Evolutionary conservation across 2,113 vertebrate species (phyloP).

Genomic region (Phrynosoma platyrhinos): DNA sequence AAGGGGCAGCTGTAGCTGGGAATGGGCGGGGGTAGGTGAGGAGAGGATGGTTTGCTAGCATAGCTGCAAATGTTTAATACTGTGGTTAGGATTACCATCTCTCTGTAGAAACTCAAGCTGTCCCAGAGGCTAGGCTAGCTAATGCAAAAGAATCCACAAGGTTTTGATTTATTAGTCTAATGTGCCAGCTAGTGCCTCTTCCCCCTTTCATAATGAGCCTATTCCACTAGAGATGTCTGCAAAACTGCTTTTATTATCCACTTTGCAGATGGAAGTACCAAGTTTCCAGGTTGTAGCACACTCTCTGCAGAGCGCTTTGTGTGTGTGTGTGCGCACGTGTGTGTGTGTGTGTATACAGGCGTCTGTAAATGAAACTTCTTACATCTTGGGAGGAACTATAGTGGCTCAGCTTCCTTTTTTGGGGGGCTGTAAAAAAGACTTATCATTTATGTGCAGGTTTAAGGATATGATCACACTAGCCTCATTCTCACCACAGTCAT

Average conservation of each 20-base stretch:
- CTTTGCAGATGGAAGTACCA: conserved; percentile 24
- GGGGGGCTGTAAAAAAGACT: background rate
- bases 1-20: background rate
- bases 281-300: conserved; percentile 2
- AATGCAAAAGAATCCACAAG: conserved; percentile 32
- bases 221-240: conserved; percentile 69
- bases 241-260: conserved; percentile 52
- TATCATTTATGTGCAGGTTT: background rate
- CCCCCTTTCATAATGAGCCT: conserved; percentile 59
- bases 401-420: background rate
- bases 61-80: background rate
- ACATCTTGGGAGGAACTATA: background rate
- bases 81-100: conserved; percentile 32
- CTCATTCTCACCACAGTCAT: too few species aligned
- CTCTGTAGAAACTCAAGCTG: background rate
- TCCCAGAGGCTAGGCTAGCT: conserved; percentile 39
- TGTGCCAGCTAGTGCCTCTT: conserved; percentile 65
- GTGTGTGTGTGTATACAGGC: background rate
- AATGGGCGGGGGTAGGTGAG: background rate
- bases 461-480: too few species aligned
- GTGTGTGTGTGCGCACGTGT: background rate
- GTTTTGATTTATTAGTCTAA: conserved; percentile 70
- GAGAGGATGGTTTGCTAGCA: background rate
- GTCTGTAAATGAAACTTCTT: background rate
- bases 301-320: background rate